Percentiles rank a stretch among this genome's conserved stretches.
Conservation (phyloP, 2,113 vertebrate species). For the Thomomys bottae region DNA sequence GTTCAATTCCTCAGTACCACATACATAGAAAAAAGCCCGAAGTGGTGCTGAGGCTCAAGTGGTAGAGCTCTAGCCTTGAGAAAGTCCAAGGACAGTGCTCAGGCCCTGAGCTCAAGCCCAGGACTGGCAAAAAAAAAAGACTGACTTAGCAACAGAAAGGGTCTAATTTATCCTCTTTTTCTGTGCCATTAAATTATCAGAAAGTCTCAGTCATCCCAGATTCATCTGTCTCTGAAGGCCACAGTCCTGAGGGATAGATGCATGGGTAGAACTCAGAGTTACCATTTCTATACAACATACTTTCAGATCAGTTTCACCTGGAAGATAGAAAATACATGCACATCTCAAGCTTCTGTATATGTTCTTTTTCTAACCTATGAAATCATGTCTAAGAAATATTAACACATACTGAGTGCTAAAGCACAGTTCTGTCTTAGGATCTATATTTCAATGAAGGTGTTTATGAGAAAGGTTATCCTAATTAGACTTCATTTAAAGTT, state of each 20-base stretch:
- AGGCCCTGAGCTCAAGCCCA: too few species aligned
- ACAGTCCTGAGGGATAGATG: background rate
- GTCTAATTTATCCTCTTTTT: background rate
- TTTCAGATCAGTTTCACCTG: background rate
- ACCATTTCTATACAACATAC: background rate
- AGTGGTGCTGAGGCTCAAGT: too few species aligned
- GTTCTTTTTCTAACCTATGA: background rate
- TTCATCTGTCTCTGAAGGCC: background rate
- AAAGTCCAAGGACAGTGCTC: too few species aligned
- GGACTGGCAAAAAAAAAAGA: too few species aligned
- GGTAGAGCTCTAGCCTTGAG: too few species aligned
- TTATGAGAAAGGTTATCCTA: background rate
- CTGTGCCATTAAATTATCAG: background rate
- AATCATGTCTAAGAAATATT: background rate
- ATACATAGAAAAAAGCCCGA: too few species aligned
- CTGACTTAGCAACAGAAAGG: background rate
- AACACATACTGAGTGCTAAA: background rate
- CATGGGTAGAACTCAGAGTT: background rate
- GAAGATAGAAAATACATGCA: background rate
- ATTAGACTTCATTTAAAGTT: background rate
- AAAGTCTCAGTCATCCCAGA: background rate
- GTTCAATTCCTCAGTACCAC: too few species aligned
- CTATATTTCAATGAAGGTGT: background rate
- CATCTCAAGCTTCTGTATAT: background rate
- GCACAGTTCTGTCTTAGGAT: background rate